These are phyloP conservation scores for Acronicta alni DNA, from an alignment of 2,888 invertebrate genomes.

Conservation along the genomic window DNA sequence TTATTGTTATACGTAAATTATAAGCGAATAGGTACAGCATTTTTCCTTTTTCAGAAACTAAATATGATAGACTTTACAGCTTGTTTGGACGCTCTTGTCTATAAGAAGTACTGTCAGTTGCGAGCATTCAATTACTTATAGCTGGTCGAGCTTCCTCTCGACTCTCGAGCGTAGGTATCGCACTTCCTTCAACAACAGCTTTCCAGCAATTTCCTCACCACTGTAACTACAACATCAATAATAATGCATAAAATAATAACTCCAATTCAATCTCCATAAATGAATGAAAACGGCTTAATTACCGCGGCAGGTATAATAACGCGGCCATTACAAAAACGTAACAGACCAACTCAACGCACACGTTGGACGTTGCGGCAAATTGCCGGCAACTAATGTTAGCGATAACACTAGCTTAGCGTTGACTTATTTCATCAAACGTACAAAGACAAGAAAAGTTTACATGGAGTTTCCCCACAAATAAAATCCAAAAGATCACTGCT, in stretches of 20 bases:
- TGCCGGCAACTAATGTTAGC: constrained; percentile 10
- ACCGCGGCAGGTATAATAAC: constrained; percentile 22
- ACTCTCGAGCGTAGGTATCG: neutral
- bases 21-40: too few species aligned
- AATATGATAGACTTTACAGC: neutral
- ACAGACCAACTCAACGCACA: constrained; percentile 13
- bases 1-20: too few species aligned
- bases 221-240: constrained; percentile 5
- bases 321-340: constrained; percentile 17
- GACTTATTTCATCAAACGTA: constrained; percentile 34
- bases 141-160: constrained; percentile 11
- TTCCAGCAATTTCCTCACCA: constrained; percentile 17
- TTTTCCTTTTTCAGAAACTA: neutral
- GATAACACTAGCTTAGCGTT: constrained; percentile 22
- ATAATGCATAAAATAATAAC: constrained; percentile 34
- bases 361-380: constrained; percentile 9
- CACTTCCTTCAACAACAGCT: constrained; percentile 22
- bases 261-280: constrained; percentile 30
- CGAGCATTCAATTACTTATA: constrained; percentile 6
- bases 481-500: neutral
- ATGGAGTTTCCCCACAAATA: constrained; percentile 1
- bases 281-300: constrained; percentile 27
- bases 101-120: constrained; percentile 8
- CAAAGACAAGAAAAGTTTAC: constrained; percentile 18
- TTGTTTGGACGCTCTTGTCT: constrained; percentile 4